Base-by-base conservation (phyloP, 2,113 vertebrate species). In the Talpa occidentalis region DNA sequence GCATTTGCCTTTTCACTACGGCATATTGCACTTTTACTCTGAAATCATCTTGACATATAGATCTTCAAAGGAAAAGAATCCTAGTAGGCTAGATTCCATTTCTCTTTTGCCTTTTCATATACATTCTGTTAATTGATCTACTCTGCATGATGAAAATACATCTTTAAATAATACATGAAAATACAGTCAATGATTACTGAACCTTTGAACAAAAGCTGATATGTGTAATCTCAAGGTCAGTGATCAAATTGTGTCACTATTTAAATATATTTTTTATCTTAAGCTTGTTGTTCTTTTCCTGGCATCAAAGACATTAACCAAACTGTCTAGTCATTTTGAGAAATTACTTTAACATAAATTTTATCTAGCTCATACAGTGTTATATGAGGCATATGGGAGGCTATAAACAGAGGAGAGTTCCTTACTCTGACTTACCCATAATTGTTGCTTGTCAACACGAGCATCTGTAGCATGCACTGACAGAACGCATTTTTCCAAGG, bases 311-410 rank as follows among this genome's bases (percentile, higher is more conserved):
- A 37, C 40, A 76, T 85, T 77, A 86, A 86, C 21, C n/a, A 77
- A 64, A 49, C 9, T 67, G 28, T 74, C 21, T 70, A 64, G 4
- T 64, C 44, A 40, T n/a, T 94, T 89, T 89, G n/a, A 81, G 40
- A 81, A 70, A 92, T 82, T 35, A 56, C 52, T 81, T 35, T 66
- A 22, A 66, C 56, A 28, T 92, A 85, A 92, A 72, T 80, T 90
- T 85, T 72, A 42, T 72, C 47, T 77, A 73, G 79, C 70, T 70
- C 74, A 66, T 81, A 19, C 49, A 81, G 54, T 70, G 11, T 72
- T 94, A 72, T 78, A 90, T 82, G 89, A 95, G 47, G 74, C 24
- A 86, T 60, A 49, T 59, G 74, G 37, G 19, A 96, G 21, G 22
- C 44, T 94, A 72, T 86, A 86, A 81, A 93, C 85, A 59, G 32